Conservation (phyloP, 2,113 vertebrate genomes). For the Propithecus coquereli region DNA sequence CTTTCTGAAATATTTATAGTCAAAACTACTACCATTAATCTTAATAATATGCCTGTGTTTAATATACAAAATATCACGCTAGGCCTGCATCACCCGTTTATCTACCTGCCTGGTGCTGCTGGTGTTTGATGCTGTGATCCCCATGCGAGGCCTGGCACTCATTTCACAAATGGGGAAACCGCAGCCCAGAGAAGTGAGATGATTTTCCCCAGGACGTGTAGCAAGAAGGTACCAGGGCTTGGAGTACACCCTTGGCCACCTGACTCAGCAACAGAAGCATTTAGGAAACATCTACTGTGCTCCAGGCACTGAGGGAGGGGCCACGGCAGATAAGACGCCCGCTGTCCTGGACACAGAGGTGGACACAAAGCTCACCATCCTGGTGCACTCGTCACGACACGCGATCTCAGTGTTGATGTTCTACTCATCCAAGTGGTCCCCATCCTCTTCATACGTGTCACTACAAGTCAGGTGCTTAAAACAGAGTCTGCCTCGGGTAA, state of each 20-base stretch:
- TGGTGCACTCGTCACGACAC: neutral
- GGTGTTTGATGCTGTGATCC: neutral
- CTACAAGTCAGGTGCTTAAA: too few relatives aligned
- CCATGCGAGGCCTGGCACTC: neutral
- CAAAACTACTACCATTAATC: neutral
- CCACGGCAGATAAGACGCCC: neutral
- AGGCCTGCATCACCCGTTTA: neutral
- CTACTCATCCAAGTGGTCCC: neutral
- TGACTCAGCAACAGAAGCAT: neutral
- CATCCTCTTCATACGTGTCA: neutral
- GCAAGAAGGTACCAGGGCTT: neutral
- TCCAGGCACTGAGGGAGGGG: fast-evolving
- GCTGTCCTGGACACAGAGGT: fast-evolving
- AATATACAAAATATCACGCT: neutral
- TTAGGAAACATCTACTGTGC: neutral
- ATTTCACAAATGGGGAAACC: neutral
- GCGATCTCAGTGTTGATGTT: neutral
- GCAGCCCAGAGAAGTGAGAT: fast-evolving
- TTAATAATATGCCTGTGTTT: neutral
- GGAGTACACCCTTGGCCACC: neutral
- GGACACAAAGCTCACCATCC: too few relatives aligned
- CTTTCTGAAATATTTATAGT: neutral
- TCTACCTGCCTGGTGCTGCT: neutral
- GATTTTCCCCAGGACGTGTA: neutral
- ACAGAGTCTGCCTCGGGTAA: neutral